Evolutionary conservation across 1,140 invertebrate genomes (phyloP), one percentile per base, ranked within the genome.

Genomic region (Pseudachorutes palmiensis): DNA sequence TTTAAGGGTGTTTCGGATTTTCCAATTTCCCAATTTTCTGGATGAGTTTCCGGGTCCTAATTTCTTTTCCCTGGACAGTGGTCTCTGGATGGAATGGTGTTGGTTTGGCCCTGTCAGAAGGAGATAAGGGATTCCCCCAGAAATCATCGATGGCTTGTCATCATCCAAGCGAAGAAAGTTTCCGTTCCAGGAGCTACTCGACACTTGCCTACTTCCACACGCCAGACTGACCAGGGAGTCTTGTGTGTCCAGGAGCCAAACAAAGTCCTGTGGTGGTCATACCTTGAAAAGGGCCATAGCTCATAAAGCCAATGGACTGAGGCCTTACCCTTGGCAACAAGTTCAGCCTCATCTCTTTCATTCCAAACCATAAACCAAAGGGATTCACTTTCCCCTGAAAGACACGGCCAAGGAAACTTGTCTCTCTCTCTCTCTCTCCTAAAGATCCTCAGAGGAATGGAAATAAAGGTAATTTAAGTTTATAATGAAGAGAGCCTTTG

Each of bases 141-240:
- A 74, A 74, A 74, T 74, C 68, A 66, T 71, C 66, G 66, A 68
- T n/a, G 69, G 63, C 72, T 71, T 73, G 72, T 71, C 72, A 71
- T 73, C n/a, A n/a, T n/a, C n/a, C n/a, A n/a, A n/a, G n/a, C n/a
- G n/a, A n/a, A 68, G 70, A 70, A 68, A 70, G 64, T 60, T 69
- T 66, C 66, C 65, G 66, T 67, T 45, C 66, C 68, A 28, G 62
- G 65, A 31, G n/a, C n/a, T n/a, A n/a, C n/a, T n/a, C n/a, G n/a
- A n/a, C n/a, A n/a, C n/a, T n/a, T n/a, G n/a, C n/a, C n/a, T n/a
- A n/a, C n/a, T 33, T 41, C 30, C 32, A n/a, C 32, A 67, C 32
- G 29, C 57, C 24, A 31, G 5, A 36, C 58, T 41, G 16, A 61
- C 28, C n/a, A 58, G 5, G n/a, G n/a, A n/a, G n/a, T n/a, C n/a